Percentiles rank a stretch among this genome's conserved stretches.
phyloP scores from a whole-genome alignment of 2,888 invertebrate species.

The Eledone cirrhosa region DNA sequence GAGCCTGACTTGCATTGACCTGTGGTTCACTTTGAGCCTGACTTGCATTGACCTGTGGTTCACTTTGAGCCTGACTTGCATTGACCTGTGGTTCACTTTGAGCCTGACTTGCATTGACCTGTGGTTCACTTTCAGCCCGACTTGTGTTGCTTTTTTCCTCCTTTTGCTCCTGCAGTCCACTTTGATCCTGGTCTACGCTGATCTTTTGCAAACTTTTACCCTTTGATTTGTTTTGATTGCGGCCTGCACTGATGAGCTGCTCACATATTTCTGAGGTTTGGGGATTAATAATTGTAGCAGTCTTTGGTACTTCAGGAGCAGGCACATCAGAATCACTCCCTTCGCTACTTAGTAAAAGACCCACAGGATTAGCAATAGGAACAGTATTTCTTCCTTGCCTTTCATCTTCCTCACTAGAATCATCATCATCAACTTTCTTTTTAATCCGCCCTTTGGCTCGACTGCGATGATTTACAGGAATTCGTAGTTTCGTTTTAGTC shows the following conservation, averaged over 20 bases:
- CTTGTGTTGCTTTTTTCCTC: not conserved
- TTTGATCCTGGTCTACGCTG: not conserved
- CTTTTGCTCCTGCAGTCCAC: not conserved
- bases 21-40: not conserved
- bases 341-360: conserved; percentile 11
- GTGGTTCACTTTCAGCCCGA: not conserved
- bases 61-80: not conserved
- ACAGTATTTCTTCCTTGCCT: too few species aligned
- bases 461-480: not conserved
- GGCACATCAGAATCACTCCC: not conserved
- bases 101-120: not conserved
- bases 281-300: not conserved
- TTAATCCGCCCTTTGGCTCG: not conserved
- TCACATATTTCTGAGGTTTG: not conserved
- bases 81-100: not conserved
- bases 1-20: not conserved
- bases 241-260: not conserved
- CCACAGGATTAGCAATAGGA: too few species aligned
- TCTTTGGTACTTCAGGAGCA: not conserved
- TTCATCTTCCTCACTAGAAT: not conserved
- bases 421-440: not conserved
- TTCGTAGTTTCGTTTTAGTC: not conserved
- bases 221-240: not conserved
- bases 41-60: not conserved
- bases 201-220: not conserved